Base-by-base conservation (phyloP, 2,888 invertebrate species). In the Mantis religiosa region DNA sequence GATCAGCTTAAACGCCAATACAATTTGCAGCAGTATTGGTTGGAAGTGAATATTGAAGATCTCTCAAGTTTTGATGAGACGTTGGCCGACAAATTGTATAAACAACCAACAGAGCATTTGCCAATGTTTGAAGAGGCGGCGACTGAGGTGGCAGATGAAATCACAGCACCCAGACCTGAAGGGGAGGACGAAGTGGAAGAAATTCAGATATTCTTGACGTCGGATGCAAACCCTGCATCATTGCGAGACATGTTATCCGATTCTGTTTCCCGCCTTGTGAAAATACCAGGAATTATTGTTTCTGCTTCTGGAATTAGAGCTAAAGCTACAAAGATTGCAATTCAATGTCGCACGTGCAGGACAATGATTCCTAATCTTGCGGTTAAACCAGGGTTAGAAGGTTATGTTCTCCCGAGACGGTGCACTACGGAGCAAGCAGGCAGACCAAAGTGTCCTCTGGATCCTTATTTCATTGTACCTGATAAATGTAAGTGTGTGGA, bases 401-500 rank as follows among this genome's bases (percentile, higher is more conserved):
- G 99, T 1, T 99, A 98, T 94, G 95, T 97, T 0, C 94, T 99
- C 93, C 99, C 99, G 0, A 95, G 99, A 90, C 98, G 97, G 93
- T 99, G 99, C 93, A 97, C 96, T 91, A 97, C 98, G 27, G 99
- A 99, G 92, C 98, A 98, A 94, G 97, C 97, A 90, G 98, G 98
- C 41, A 94, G 97, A 88, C 97, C 97, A 0, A 97, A 97, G 92
- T 99, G 99, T 92, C 99, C 99, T 0, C 93, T 99, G 89, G 99
- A 99, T 94, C 99, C 99, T 1, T 99, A 98, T 93, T 99, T 98
- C 93, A 99, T 99, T 90, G 96, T 99, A 93, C 99, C 99, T 27
- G 99, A 99, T 93, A 99, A 98, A 93, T 99, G 99, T 93, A 95
- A 96, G 91, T 99, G 99, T 93, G 98, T 99, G 34, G 99, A 99